phyloP scores from a whole-genome alignment of 2,888 invertebrate species.

The Microctonus hyperodae region DNA sequence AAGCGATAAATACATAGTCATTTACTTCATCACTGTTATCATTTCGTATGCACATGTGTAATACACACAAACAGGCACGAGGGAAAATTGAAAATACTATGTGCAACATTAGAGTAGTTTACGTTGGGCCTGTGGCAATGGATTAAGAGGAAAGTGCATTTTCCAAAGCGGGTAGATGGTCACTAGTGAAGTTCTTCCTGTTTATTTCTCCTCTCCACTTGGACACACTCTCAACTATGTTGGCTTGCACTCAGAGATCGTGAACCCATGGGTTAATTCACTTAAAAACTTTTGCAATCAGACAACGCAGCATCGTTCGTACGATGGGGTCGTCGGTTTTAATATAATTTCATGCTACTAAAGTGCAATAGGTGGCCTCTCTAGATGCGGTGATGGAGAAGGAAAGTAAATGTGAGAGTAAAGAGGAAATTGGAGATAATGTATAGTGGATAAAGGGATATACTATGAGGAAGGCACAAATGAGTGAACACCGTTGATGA shows the following conservation, averaged over 20 bases:
- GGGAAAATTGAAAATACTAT: background rate
- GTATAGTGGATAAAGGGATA: background rate
- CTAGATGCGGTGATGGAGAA: background rate
- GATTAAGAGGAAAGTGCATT: conserved; percentile 27
- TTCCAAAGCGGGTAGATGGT: conserved; percentile 17
- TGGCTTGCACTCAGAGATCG: conserved; percentile 31
- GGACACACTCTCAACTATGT: conserved; percentile 13
- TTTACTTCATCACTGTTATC: conserved; percentile 6
- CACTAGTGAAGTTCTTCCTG: conserved; percentile 24
- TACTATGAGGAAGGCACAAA: background rate
- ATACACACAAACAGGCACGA: background rate
- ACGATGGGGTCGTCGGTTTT: conserved; percentile 47
- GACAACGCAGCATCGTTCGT: conserved; percentile 36
- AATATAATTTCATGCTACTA: conserved; percentile 48
- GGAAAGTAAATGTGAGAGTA: background rate
- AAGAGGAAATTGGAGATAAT: background rate
- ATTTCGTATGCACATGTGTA: background rate
- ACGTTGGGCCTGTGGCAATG: background rate
- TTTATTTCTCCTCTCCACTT: conserved; percentile 24
- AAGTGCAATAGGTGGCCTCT: background rate
- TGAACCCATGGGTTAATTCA: conserved; percentile 47
- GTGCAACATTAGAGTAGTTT: conserved; percentile 14
- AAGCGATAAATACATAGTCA: conserved; percentile 20
- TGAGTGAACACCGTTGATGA: background rate
- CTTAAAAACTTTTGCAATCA: conserved; percentile 55